A percentile compares a stretch with the other conserved stretches of the same genome.
phyloP scores from a whole-genome alignment of 2,888 invertebrate genomes.

The Caenorhabditis sp. region DNA sequence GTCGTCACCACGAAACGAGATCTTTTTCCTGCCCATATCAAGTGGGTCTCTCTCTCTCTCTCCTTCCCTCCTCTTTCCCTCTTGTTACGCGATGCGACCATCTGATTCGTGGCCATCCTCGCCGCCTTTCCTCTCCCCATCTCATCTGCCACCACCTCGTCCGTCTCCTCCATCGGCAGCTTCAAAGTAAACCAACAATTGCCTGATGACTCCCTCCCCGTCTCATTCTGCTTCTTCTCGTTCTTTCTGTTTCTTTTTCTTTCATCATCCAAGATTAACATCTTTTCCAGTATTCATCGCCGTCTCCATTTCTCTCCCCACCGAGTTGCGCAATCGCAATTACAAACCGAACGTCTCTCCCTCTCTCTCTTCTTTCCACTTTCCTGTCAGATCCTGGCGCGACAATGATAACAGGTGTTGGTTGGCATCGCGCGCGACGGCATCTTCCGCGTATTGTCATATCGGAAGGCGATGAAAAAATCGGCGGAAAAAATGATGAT shows the following conservation, averaged over 20 bases:
- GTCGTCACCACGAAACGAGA: slow-evolving; percentile 55
- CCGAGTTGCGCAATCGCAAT: slow-evolving; percentile 53
- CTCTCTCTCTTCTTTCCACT: neutral
- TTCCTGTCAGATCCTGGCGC: slow-evolving; percentile 23
- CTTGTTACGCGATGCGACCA: slow-evolving; percentile 60
- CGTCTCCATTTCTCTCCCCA: slow-evolving; percentile 20
- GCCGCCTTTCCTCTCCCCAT: slow-evolving; percentile 23
- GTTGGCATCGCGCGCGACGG: slow-evolving; percentile 21
- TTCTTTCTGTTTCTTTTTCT: slow-evolving; percentile 22
- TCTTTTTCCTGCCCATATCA: slow-evolving; percentile 52
- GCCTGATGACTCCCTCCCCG: slow-evolving; percentile 22
- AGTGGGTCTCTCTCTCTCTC: too few relatives aligned
- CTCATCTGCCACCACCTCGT: neutral
- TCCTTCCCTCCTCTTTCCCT: too few relatives aligned
- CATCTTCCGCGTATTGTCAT: slow-evolving; percentile 37
- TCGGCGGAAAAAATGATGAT: slow-evolving; percentile 14
- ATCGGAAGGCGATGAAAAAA: slow-evolving; percentile 7
- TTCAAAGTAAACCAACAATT: slow-evolving; percentile 56
- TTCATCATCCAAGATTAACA: slow-evolving; percentile 21
- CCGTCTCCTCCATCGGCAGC: slow-evolving; percentile 30
- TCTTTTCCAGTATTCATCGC: neutral
- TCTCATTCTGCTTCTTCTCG: slow-evolving; percentile 1
- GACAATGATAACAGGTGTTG: slow-evolving; percentile 52
- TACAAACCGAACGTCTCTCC: slow-evolving; percentile 21
- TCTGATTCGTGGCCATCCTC: slow-evolving; percentile 55